Conservation (phyloP, 64 coral and sea anemone genomes). For the Montipora efflorescens region DNA sequence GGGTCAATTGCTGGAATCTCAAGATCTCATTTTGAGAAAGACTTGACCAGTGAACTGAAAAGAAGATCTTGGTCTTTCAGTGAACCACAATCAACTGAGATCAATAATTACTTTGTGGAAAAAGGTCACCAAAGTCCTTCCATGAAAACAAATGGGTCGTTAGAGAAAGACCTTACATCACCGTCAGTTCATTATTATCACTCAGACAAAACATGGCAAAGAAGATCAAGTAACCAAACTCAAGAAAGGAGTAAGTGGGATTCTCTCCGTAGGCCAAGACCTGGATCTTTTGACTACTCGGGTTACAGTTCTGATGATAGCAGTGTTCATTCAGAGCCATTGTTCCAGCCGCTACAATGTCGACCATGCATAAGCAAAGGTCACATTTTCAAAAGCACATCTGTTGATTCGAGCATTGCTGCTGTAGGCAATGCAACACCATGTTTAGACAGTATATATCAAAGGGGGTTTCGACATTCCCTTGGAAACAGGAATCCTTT, state of each 20-base stretch:
- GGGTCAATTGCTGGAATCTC: slow-evolving; percentile 31
- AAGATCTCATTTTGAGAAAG: background rate
- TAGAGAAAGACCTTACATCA: slow-evolving; percentile 13
- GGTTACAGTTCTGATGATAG: slow-evolving; percentile 39
- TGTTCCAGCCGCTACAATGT: slow-evolving; percentile 17
- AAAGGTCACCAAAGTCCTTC: background rate
- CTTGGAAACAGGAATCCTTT: slow-evolving; percentile 1
- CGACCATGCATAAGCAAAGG: background rate
- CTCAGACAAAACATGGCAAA: background rate
- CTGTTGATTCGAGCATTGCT: slow-evolving; percentile 4
- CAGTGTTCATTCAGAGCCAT: slow-evolving; percentile 43
- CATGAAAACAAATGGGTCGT: background rate
- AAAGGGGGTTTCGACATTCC: slow-evolving; percentile 19
- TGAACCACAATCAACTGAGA: background rate
- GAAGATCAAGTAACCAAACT: background rate
- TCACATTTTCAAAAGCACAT: slow-evolving; percentile 21
- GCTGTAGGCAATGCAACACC: background rate
- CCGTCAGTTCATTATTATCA: background rate
- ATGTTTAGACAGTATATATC: background rate
- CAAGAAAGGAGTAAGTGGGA: background rate
- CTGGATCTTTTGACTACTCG: background rate
- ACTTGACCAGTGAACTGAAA: background rate
- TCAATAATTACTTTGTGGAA: background rate
- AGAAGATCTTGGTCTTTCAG: slow-evolving; percentile 51
- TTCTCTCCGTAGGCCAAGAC: background rate